Conservation (phyloP, 2,797 vertebrate species). For the Syndactyla subalaris region DNA sequence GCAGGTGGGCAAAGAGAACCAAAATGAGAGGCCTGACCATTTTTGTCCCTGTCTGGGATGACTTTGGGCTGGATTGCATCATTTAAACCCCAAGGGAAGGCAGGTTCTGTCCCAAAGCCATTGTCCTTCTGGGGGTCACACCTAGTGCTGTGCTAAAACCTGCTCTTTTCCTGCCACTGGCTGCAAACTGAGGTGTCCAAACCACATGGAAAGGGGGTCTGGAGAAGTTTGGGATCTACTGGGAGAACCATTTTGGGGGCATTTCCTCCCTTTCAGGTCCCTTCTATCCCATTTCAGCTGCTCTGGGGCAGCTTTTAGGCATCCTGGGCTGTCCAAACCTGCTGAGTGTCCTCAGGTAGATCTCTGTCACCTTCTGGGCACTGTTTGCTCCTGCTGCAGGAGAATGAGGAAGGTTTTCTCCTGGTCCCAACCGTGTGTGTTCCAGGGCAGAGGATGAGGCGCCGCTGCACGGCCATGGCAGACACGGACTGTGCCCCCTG, state of each 20-base stretch:
- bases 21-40: background rate
- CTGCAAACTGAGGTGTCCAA: background rate
- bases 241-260: background rate
- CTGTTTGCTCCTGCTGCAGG: background rate
- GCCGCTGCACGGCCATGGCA: background rate
- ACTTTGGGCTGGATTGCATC: background rate
- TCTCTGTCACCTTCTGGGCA: background rate
- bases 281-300: background rate
- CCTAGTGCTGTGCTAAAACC: background rate
- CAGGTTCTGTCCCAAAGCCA: background rate
- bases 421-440: background rate
- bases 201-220: background rate
- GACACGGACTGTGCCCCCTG: conserved; percentile 53
- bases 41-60: background rate
- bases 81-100: background rate
- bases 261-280: background rate
- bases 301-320: background rate
- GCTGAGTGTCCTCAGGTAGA: background rate
- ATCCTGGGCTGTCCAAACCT: background rate
- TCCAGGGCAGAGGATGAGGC: conserved; percentile 60
- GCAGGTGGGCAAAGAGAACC: background rate
- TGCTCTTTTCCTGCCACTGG: background rate
- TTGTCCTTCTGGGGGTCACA: background rate
- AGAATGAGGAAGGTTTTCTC: background rate
- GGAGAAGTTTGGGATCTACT: background rate